phyloP scores from a whole-genome alignment of 1,140 invertebrate species.

The Lasaia peninsularis region DNA sequence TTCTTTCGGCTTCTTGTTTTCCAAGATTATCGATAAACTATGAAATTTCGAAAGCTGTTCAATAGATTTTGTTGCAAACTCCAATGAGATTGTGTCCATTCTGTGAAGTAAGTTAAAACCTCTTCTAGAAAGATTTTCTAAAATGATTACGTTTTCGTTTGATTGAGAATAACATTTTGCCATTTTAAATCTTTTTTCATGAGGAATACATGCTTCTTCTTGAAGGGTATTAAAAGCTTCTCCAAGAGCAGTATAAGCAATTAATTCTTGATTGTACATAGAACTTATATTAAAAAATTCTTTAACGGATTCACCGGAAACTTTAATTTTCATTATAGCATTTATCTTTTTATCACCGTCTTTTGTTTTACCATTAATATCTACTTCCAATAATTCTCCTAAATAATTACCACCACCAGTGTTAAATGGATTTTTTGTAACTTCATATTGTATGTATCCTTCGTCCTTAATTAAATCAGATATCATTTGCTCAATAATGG shows the following conservation, averaged over 20 bases:
- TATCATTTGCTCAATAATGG: slow-evolving; percentile 17
- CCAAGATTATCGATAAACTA: not conserved
- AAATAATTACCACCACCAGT: slow-evolving; percentile 27
- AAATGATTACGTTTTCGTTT: not conserved
- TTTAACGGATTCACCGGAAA: not conserved
- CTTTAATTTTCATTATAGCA: slow-evolving; percentile 8
- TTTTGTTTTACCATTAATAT: slow-evolving; percentile 22
- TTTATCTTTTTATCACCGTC: slow-evolving; percentile 24
- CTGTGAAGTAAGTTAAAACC: too few relatives aligned
- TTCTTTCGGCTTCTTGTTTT: not conserved
- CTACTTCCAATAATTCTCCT: slow-evolving; percentile 25
- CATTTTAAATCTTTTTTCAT: slow-evolving; percentile 14
- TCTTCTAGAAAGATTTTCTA: not conserved
- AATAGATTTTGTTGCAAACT: not conserved
- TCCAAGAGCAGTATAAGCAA: not conserved
- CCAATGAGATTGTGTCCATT: not conserved
- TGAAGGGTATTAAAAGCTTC: not conserved
- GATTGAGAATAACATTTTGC: not conserved
- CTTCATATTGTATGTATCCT: slow-evolving; percentile 29
- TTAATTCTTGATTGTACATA: not conserved
- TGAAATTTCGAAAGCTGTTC: not conserved
- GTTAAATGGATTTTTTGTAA: slow-evolving; percentile 19
- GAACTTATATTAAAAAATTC: not conserved
- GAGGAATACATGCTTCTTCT: slow-evolving; percentile 3
- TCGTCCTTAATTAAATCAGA: slow-evolving; percentile 31